Conservation (phyloP, 2,797 vertebrate genomes). For the Rhinophrynus dorsalis region DNA sequence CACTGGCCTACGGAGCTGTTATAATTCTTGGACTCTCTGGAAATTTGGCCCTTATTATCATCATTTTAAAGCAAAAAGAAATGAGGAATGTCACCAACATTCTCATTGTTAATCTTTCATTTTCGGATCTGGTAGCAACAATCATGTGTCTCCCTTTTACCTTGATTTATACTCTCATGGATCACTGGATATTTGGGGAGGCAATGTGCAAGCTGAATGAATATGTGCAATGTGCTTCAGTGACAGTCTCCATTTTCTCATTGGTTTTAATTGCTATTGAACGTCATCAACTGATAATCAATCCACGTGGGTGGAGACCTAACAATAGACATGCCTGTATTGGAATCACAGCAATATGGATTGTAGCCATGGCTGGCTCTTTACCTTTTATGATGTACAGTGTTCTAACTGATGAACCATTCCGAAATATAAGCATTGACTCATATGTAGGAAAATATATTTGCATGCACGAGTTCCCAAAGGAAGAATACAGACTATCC, state of each 20-base stretch:
- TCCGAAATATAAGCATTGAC: constrained; percentile 73
- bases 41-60: constrained; percentile 79
- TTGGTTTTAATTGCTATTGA: constrained; percentile 83
- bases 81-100: constrained; percentile 86
- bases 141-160: constrained; percentile 85
- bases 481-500: constrained; percentile 72
- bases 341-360: constrained; percentile 78
- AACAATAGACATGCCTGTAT: constrained; percentile 79
- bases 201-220: constrained; percentile 84
- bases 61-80: constrained; percentile 80
- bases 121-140: constrained; percentile 80
- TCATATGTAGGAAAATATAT: constrained; percentile 80
- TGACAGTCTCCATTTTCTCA: constrained; percentile 83
- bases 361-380: constrained; percentile 73
- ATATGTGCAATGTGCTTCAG: constrained; percentile 80
- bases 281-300: constrained; percentile 82
- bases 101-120: constrained; percentile 83
- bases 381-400: constrained; percentile 80
- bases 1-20: constrained; percentile 78
- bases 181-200: constrained; percentile 85
- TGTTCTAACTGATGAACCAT: constrained; percentile 73
- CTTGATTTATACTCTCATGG: constrained; percentile 85
- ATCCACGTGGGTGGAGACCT: constrained; percentile 81
- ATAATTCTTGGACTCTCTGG: constrained; percentile 80
- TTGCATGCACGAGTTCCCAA: constrained; percentile 78